Evolutionary conservation across 2,113 vertebrate genomes (phyloP).

Genomic region (Cyrtonyx montezumae): DNA sequence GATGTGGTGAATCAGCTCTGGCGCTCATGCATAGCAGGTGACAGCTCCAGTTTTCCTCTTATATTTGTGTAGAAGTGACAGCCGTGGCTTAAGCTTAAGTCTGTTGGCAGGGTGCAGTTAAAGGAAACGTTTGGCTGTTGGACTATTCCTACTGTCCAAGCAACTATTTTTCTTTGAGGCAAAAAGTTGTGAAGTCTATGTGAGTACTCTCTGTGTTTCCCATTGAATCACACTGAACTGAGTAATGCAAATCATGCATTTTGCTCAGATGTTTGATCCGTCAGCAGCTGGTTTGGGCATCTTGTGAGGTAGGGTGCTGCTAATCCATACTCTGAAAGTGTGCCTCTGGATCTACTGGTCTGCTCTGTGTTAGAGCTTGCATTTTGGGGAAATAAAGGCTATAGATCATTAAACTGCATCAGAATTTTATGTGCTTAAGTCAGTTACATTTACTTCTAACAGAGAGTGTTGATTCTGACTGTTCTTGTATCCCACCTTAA

Average conservation of each 20-base stretch:
- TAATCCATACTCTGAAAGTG: not conserved
- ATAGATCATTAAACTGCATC: not conserved
- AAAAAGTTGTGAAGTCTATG: not conserved
- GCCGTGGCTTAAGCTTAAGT: not conserved
- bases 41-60: fast-evolving
- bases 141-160: not conserved
- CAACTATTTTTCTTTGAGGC: not conserved
- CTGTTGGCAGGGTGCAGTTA: not conserved
- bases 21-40: not conserved
- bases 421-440: not conserved
- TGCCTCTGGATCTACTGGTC: not conserved
- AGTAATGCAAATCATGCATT: not conserved
- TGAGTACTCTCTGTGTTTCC: not conserved
- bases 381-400: not conserved
- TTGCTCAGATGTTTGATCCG: not conserved
- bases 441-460: not conserved
- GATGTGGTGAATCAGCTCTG: not conserved
- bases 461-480: not conserved
- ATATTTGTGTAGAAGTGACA: fast-evolving
- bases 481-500: not conserved
- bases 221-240: not conserved
- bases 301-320: not conserved
- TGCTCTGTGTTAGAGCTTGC: not conserved
- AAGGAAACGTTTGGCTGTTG: not conserved
- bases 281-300: not conserved